Evolutionary conservation across 2,113 vertebrate genomes (phyloP), one percentile per base, ranked within the genome.

Genomic region (Circaetus gallicus): DNA sequence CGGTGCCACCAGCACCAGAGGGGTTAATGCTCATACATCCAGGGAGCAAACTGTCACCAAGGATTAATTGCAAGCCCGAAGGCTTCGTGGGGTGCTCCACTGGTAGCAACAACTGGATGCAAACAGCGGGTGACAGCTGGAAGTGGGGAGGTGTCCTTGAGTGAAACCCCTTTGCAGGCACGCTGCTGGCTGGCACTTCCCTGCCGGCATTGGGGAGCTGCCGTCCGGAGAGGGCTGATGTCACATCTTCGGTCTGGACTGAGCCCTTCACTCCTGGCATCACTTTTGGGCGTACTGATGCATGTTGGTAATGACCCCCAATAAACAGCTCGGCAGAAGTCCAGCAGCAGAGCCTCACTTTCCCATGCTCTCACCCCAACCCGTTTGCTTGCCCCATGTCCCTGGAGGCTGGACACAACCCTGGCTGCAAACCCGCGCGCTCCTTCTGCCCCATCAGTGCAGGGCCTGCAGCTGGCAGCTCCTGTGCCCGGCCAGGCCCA

Each of bases 171-270:
- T 14, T 22, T 19, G 21, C n/a, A 26, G 45, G 13, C 17, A 1
- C 0, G 1, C 63, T 59, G 47, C 58, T n/a, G 47, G 15, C 38
- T 6, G 47, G 6, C 4, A 4, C n/a, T 13, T 6, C 21, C 38
- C 63, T 1, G 0, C 26, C 0, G 4, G 7, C 3, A 0, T 0
- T 7, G 61, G 34, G 49, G 49, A 49, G 25, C 74, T 79, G 70
- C 69, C 28, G 49, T 15, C 8, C 36, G 1, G 0, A 24, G 31
- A 24, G 28, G 45, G 19, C 16, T 47, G 36, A 9, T 36, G 19
- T n/a, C 2, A 0, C 26, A 32, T n/a, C 59, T 63, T 38, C 1
- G 1, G 4, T 11, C 61, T 53, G 24, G 19, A 11, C 49, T 7
- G 65, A 86, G 36, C 42, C 47, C 9, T 69, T 78, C 0, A 0